Evolutionary conservation across 2,888 invertebrate species (phyloP).

Genomic region (Cephus rjabovi): DNA sequence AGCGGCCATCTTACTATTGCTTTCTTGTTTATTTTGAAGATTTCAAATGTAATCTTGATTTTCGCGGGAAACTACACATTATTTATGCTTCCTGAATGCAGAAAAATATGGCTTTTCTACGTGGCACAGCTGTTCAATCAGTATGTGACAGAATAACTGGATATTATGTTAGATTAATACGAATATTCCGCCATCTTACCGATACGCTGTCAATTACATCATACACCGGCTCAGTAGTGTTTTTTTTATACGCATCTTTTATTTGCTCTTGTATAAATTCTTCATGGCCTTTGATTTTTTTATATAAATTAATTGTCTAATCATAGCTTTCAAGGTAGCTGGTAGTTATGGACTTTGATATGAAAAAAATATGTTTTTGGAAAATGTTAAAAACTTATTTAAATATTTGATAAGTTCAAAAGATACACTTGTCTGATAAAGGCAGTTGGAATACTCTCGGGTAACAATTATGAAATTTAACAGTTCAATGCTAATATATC

Average conservation of each 20-base stretch:
- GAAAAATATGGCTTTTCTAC: not conserved
- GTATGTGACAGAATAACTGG: not conserved
- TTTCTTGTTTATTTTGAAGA: slow-evolving; percentile 2
- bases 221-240: not conserved
- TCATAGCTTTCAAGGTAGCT: not conserved
- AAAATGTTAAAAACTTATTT: not conserved
- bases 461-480: not conserved
- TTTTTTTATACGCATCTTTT: not conserved
- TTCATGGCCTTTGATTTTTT: not conserved
- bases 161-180: not conserved
- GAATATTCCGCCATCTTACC: not conserved
- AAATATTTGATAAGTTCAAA: too few species aligned
- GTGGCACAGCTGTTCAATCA: not conserved
- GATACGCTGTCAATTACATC: not conserved
- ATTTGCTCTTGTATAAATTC: not conserved
- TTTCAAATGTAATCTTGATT: not conserved
- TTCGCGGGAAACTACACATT: not conserved
- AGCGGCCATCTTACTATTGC: slow-evolving; percentile 2
- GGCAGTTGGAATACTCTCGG: too few species aligned
- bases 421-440: too few species aligned
- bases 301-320: not conserved
- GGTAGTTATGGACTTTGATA: not conserved
- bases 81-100: not conserved
- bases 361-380: not conserved
- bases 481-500: not conserved